Conservation (phyloP, 2,113 vertebrate genomes). For the Grus americana region DNA sequence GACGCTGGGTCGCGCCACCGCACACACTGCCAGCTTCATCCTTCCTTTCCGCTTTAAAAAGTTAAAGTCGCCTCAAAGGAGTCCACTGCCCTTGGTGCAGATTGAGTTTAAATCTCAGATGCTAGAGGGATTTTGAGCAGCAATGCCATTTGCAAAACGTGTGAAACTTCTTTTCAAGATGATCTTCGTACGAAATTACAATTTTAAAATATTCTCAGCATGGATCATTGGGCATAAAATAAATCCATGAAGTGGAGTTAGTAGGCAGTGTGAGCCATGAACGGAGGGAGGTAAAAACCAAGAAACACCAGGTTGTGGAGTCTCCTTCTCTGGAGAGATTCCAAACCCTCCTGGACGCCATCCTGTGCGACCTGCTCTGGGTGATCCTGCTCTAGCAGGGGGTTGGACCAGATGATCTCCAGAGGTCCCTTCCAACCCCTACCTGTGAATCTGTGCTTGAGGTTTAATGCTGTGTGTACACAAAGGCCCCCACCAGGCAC, state of each 20-base stretch:
- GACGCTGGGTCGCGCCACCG: background rate
- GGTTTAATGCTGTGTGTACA: background rate
- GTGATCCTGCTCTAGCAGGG: too few species aligned
- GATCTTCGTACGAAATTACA: background rate
- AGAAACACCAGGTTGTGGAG: background rate
- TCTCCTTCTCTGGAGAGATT: too few species aligned
- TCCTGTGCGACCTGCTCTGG: too few species aligned
- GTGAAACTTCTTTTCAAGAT: background rate
- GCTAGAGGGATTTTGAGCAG: background rate
- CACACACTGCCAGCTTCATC: background rate
- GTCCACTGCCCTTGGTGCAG: background rate
- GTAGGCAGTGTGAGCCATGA: background rate
- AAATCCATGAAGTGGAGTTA: background rate
- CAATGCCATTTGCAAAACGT: background rate
- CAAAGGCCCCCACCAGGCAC: background rate
- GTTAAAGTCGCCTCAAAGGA: background rate
- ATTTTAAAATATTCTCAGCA: background rate
- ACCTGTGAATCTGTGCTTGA: background rate
- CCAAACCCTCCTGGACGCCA: too few species aligned
- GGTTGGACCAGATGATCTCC: too few species aligned
- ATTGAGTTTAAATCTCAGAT: background rate
- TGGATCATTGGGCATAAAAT: background rate
- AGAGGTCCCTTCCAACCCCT: too few species aligned
- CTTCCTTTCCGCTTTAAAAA: background rate
- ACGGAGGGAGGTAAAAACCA: background rate